Evolutionary conservation across 2,113 vertebrate species (phyloP), one percentile per base, ranked within the genome.

Genomic region (Melanerpes aurifrons): DNA sequence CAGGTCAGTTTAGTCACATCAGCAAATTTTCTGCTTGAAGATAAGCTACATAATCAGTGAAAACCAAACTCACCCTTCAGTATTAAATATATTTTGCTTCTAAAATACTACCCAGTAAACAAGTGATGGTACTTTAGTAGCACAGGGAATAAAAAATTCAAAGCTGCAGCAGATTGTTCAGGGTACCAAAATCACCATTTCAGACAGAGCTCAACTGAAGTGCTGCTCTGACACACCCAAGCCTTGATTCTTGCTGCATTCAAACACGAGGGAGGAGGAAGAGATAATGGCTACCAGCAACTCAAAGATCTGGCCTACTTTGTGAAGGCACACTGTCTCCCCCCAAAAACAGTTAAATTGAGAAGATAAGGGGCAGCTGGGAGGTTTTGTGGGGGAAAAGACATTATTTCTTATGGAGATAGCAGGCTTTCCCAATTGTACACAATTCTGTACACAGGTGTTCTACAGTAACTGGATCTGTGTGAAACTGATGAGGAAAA

Each of bases 181-280:
- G 45, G 35, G 73, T 26, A 35, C 21, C 6, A 3, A 32, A 80
- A 47, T 25, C 16, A 77, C 31, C 37, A 84, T 54, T 79, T 59
- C 58, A 76, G 35, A 59, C 4, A 18, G 32, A 78, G 9, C 40
- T 20, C 40, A 2, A 16, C 37, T 9, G 12, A 64, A 76, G 21
- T 1, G 0, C 58, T 35, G 17, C 58, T 86, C 76, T 45, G 22
- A 35, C 43, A 82, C 20, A 2, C 0, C 0, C 12, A 54, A 54
- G 4, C 56, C 35, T 40, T 63, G 19, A 22, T 12, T 91, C 72
- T 79, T 5, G 5, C 50, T 59, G 18, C 26, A 13, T 77, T 47
- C 28, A 54, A 83, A 32, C 12, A 6, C 0, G 3, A 69, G 15
- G 37, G 8, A 82, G 35, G 25, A 68, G 8, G 58, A 78, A 73